Base-by-base conservation (phyloP, 2,888 invertebrate genomes). In the Drosophila ustulata region DNA sequence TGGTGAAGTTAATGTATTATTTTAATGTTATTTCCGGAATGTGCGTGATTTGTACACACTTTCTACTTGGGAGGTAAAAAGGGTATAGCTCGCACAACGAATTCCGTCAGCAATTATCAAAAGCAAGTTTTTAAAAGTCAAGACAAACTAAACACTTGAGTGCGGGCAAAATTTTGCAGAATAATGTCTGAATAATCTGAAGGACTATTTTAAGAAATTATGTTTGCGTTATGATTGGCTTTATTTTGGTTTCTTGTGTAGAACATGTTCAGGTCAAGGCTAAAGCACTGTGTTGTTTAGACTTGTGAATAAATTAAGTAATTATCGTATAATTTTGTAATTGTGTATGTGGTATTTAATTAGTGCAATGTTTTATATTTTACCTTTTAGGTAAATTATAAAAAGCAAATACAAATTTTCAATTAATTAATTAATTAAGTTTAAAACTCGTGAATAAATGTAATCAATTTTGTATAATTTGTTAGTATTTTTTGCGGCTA, bases 1-100 rank as follows among this genome's bases (percentile, higher is more conserved):
- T 79, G 88, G 52, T 72, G 47, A 82, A 87, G 71, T 76, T 85
- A 87, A 87, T 84, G 85, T 89, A 82, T 87, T 87, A 82, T 88
- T 85, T 85, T 88, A 85, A 85, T 82, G 69, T 81, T 75, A 77
- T 68, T 71, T 85, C 84, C 84, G 85, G 72, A 56, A 68, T 65
- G 66, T 89, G 89, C 82, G 89, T 83, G 82, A 82, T 88, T 78
- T 72, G 63, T 65, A 52, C 45, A 57, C 53, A 64, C 68, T 57
- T 45, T 11, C 41, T 25, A 43, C 28, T 32, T 32, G 18, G 18
- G 43, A 9, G 43, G 13, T 39, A 11, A 51, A 50, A 55, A 13
- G 26, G 43, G 58, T 57, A 28, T 34, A 28, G 59, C 50, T 26
- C 13, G 32, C 1, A 34, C 13, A 18, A 18, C 13, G 13, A 55